Conservation (phyloP, 1,140 invertebrate species). For the Hylyphantes graminicola region DNA sequence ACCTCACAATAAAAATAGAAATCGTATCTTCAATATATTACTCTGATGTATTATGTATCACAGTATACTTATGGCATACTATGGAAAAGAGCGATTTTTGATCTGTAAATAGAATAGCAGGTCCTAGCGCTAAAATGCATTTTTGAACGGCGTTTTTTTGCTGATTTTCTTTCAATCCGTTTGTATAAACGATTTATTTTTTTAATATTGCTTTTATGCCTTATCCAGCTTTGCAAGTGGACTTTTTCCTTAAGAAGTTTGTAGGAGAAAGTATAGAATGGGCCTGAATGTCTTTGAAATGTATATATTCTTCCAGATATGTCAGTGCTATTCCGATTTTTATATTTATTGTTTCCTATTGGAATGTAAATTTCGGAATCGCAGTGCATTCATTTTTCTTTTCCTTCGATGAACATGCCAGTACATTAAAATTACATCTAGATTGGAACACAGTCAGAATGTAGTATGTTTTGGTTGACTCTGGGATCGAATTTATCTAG, state of each 20-base stretch:
- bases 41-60: conserved; percentile 60
- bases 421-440: conserved; percentile 50
- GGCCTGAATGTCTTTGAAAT: conserved; percentile 8
- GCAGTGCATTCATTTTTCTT: conserved; percentile 23
- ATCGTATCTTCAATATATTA: conserved; percentile 50
- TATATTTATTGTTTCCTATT: conserved; percentile 59
- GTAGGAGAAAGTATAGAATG: background rate
- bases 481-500: background rate
- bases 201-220: conserved; percentile 32
- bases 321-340: conserved; percentile 25
- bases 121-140: conserved; percentile 50
- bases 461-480: no score
- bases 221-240: conserved; percentile 14
- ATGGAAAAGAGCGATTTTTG: conserved; percentile 56
- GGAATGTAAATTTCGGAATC: conserved; percentile 47
- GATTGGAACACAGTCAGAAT: background rate
- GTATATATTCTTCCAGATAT: conserved; percentile 8
- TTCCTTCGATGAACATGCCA: conserved; percentile 6
- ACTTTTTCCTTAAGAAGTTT: conserved; percentile 35
- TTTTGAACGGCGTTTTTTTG: conserved; percentile 43
- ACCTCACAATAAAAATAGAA: background rate
- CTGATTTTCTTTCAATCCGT: conserved; percentile 6
- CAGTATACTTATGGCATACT: conserved; percentile 41
- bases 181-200: conserved; percentile 36
- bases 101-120: conserved; percentile 51